phyloP scores from a whole-genome alignment of 2,797 vertebrate species.

The Scyliorhinus canicula region DNA sequence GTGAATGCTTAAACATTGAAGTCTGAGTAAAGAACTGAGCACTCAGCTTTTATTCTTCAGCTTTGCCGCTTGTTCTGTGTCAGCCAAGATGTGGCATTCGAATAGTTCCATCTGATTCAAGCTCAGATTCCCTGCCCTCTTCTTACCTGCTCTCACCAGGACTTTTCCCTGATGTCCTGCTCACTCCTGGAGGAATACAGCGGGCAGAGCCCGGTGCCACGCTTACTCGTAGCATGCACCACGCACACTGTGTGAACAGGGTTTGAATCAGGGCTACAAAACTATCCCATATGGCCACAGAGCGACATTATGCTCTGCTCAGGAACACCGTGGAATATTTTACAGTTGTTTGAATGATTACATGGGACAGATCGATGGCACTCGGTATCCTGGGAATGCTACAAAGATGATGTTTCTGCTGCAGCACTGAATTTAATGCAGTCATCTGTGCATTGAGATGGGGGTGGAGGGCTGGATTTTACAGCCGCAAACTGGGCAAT shows the following conservation, averaged over 20 bases:
- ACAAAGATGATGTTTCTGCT: background rate
- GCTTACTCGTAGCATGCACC: background rate
- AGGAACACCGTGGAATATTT: background rate
- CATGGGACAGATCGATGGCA: background rate
- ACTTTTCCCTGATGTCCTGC: background rate
- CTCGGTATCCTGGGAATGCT: background rate
- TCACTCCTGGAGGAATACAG: background rate
- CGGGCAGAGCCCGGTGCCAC: background rate
- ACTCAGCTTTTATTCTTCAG: background rate
- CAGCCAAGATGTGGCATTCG: background rate
- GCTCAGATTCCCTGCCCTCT: background rate
- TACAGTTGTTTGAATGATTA: background rate
- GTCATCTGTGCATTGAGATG: background rate
- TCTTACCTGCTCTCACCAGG: background rate
- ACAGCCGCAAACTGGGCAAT: no score
- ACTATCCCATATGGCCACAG: background rate
- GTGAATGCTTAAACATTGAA: background rate
- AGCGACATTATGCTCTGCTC: background rate
- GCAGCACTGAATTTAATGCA: background rate
- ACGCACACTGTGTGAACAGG: background rate
- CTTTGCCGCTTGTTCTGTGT: background rate
- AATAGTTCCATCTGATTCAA: background rate
- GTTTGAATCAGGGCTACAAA: background rate
- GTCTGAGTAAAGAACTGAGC: background rate
- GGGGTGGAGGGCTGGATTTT: no score